A percentile compares a stretch with the other conserved stretches of the same genome.
These are phyloP conservation scores for Cephus rjabovi DNA, from an alignment of 2,888 invertebrate species.

Conservation along the genomic window DNA sequence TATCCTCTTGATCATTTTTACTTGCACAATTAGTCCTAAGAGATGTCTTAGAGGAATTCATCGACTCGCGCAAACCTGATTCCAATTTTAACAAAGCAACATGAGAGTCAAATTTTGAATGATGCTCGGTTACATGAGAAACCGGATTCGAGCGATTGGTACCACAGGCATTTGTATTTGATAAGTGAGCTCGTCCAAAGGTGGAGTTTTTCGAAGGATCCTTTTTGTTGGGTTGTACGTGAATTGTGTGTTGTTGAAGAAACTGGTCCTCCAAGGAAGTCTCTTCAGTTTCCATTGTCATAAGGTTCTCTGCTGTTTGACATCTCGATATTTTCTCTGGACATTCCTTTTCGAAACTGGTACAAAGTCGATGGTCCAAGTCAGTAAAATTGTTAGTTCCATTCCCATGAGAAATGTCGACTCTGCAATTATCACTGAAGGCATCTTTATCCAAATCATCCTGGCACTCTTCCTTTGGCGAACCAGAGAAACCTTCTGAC, in stretches of 20 bases:
- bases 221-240: constrained; percentile 31
- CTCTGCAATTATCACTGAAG: not conserved
- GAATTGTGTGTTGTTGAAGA: constrained; percentile 32
- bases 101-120: not conserved
- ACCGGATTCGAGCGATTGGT: constrained; percentile 41
- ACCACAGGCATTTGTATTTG: constrained; percentile 47
- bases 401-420: not conserved
- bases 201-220: constrained; percentile 16
- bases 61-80: not conserved
- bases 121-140: constrained; percentile 17
- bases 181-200: not conserved
- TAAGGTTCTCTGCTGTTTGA: not conserved
- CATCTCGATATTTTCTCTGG: constrained; percentile 6
- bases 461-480: not conserved
- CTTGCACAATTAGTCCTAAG: not conserved
- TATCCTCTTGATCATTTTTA: not conserved
- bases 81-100: not conserved
- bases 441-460: not conserved
- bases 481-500: not conserved
- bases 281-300: not conserved
- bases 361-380: not conserved
- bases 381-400: not conserved
- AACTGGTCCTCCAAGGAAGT: constrained; percentile 26
- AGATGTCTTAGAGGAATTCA: not conserved
- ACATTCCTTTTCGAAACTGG: constrained; percentile 3